These are phyloP conservation scores for Bos taurus DNA, from an alignment of 2,113 vertebrate species.

Conservation along the genomic window ARS-UCD2.0 NC_082638.1:2654501-2655000, in stretches of 20 bases:
- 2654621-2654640: rapidly evolving
- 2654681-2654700: neutral
- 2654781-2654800: neutral
- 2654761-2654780: neutral
- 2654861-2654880: neutral
- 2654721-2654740: rapidly evolving
- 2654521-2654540: neutral
- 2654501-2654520: neutral
- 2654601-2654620: neutral
- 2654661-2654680: neutral
- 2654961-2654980: neutral
- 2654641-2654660: neutral
- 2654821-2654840: neutral
- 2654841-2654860: neutral
- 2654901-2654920: neutral
- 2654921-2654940: neutral
- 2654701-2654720: neutral
- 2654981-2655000: neutral
- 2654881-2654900: neutral
- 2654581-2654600: rapidly evolving
- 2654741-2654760: neutral
- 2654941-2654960: neutral
- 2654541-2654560: rapidly evolving
- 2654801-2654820: neutral
- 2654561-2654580: rapidly evolving